phyloP scores from a whole-genome alignment of 1,140 invertebrate species.

The Bathynomus jamesi region DNA sequence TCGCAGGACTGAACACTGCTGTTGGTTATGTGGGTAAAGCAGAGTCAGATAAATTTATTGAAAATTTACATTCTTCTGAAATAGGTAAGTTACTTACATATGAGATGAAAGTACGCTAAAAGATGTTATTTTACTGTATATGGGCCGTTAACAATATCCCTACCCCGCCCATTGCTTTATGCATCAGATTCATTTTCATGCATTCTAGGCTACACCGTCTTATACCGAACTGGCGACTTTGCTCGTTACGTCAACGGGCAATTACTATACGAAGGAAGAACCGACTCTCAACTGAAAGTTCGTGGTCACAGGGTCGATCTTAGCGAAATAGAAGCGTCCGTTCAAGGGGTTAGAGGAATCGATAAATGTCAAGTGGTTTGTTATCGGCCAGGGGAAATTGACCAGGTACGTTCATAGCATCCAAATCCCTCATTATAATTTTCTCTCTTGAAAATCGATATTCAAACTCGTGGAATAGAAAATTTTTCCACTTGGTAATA shows the following conservation, averaged over 20 bases:
- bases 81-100: too few species aligned
- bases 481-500: too few species aligned
- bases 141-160: background rate
- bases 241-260: constrained; percentile 59
- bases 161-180: background rate
- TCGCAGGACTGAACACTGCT: constrained; percentile 66
- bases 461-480: too few species aligned
- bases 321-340: constrained; percentile 52
- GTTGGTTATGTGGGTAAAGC: constrained; percentile 62
- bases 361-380: background rate
- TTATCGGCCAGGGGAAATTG: background rate
- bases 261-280: constrained; percentile 64
- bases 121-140: too few species aligned
- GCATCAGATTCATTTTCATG: too few species aligned
- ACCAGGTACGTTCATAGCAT: background rate
- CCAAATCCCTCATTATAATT: too few species aligned
- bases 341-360: background rate
- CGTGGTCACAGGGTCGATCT: constrained; percentile 73
- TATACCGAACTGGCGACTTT: constrained; percentile 73
- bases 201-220: background rate
- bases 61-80: background rate
- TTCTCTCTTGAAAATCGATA: too few species aligned
- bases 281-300: constrained; percentile 78
- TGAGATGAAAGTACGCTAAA: too few species aligned
- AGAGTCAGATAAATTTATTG: constrained; percentile 22